These are phyloP conservation scores for Callopanchax toddi DNA, from an alignment of 2,113 vertebrate genomes.

Conservation along the genomic window DNA sequence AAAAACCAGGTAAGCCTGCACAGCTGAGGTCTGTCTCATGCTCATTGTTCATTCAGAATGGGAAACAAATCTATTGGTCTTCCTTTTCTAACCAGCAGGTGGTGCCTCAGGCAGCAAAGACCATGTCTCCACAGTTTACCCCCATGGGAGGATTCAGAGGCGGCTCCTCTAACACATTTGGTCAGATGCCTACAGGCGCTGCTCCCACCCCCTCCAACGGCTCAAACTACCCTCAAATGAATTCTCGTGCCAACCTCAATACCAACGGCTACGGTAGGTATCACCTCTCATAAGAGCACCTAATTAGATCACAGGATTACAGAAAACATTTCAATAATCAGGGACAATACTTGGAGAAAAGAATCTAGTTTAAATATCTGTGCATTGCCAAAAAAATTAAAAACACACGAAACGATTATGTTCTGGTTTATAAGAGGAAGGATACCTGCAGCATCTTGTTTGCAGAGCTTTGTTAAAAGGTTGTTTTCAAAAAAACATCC, in stretches of 20 bases:
- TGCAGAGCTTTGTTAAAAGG: too few relatives aligned
- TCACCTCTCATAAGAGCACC: background rate
- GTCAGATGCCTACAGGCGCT: conserved; percentile 74
- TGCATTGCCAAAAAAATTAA: too few relatives aligned
- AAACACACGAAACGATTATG: too few relatives aligned
- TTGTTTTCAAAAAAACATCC: too few relatives aligned
- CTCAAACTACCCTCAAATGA: conserved; percentile 73
- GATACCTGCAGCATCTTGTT: too few relatives aligned
- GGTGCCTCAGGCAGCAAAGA: conserved; percentile 75
- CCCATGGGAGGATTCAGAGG: conserved; percentile 73
- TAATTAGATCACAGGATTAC: background rate
- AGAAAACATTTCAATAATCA: background rate
- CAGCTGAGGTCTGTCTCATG: background rate
- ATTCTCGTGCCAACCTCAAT: conserved; percentile 57
- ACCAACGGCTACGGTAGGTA: conserved; percentile 73
- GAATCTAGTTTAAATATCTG: background rate
- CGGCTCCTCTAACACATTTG: conserved; percentile 72
- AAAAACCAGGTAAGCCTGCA: conserved; percentile 84
- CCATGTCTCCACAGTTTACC: conserved; percentile 75
- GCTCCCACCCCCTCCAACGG: conserved; percentile 62
- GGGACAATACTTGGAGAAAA: background rate
- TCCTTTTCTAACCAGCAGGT: conserved; percentile 61
- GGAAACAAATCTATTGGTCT: too few relatives aligned
- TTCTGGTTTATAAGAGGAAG: too few relatives aligned
- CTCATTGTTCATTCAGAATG: too few relatives aligned